These are phyloP conservation scores for Heptranchias perlo DNA, from an alignment of 2,113 vertebrate species.

Conservation along the genomic window DNA sequence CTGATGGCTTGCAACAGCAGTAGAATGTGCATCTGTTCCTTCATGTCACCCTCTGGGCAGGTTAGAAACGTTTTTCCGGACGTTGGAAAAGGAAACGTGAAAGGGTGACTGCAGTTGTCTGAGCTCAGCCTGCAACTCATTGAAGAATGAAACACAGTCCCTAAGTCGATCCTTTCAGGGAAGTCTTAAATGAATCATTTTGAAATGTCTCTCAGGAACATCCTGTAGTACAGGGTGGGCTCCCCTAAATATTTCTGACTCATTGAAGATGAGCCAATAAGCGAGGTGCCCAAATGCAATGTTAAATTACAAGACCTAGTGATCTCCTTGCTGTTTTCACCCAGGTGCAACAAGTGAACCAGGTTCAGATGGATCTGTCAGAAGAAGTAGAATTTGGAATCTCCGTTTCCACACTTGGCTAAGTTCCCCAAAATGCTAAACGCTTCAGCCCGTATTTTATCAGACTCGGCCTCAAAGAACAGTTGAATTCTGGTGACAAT, in stretches of 20 bases:
- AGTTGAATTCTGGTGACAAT: neutral
- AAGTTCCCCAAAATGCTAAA: neutral
- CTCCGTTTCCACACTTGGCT: neutral
- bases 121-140: no score
- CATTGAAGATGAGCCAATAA: neutral
- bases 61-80: no score
- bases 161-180: neutral
- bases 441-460: neutral
- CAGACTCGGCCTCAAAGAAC: neutral
- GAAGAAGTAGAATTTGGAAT: neutral
- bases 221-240: neutral
- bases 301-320: neutral
- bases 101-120: no score
- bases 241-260: neutral
- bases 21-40: no score
- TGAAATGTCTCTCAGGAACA: neutral
- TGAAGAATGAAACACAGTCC: no score
- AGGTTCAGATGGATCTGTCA: neutral
- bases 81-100: no score
- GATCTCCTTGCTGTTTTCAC: neutral
- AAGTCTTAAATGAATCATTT: neutral
- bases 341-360: neutral
- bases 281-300: neutral
- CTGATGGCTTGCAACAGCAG: no score
- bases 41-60: no score